Base-by-base conservation (phyloP, 2,113 vertebrate species). In the Oncorhynchus kisutch region DNA sequence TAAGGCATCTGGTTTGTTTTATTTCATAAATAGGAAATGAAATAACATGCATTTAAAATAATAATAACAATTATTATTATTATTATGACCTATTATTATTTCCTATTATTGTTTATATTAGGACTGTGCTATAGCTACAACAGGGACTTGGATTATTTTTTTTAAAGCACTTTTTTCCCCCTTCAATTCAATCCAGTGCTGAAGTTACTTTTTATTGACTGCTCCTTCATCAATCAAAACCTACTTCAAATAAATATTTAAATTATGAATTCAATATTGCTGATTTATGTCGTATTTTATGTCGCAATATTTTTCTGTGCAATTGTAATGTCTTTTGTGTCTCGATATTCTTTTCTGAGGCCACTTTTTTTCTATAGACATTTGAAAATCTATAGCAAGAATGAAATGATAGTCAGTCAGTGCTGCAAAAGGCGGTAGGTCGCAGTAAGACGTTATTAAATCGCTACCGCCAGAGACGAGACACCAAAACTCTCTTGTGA, bases 401-500 rank as follows among this genome's bases (percentile, higher is more conserved):
- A 4, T 14, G 59, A 62, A 62, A 62, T 62, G 18, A n/a, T 62
- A 62, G n/a, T 57, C 39, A 11, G 39, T 45, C 65, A 69, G 31
- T 59, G 49, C 73, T 70, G 31, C 18, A 57, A 60, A 71, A 74
- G 78, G 78, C 76, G 49, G 73, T 62, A 69, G 78, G 74, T 69
- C 67, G 75, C 3, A 49, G 13, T 18, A 57, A 77, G 81, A 84
- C 74, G 67, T 72, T 69, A 85, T 85, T 84, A 67, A 84, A 84
- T 86, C 67, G 75, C 80, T 45, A 60, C 74, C 57, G 69, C 88
- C 84, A 48, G 81, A 80, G 77, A 84, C 79, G 82, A 51, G 85
- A 85, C 83, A 90, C 89, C 78, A 84, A 83, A 8, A 73, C 71
- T 49, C 73, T 75, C 79, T 39, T 65, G 80, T 84, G 77, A 60